phyloP scores from a whole-genome alignment of 2,888 invertebrate genomes.

The Pyrrhosoma nymphula region DNA sequence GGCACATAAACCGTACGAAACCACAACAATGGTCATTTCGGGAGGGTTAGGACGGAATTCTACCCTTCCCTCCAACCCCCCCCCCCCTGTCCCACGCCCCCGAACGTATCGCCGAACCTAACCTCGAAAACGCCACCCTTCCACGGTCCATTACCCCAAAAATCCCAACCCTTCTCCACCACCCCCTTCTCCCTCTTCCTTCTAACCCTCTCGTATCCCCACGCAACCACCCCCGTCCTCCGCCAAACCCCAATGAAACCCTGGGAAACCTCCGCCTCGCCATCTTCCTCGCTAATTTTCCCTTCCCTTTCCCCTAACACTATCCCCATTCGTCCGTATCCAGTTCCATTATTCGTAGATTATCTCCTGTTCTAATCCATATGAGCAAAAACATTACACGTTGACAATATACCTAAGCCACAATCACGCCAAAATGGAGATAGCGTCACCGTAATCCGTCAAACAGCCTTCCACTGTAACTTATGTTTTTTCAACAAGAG shows the following conservation, averaged over 20 bases:
- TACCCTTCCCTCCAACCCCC: neutral
- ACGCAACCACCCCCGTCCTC: neutral
- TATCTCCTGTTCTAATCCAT: neutral
- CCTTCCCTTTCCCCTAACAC: neutral
- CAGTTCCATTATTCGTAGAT: neutral
- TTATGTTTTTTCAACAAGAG: too few relatives aligned
- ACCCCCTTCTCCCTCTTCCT: neutral
- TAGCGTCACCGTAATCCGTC: neutral
- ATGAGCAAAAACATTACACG: neutral
- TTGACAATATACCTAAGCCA: too few relatives aligned
- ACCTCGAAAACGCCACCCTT: neutral
- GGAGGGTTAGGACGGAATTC: constrained; percentile 25
- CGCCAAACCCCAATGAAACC: constrained; percentile 1
- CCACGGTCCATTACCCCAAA: constrained; percentile 6
- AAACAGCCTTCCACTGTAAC: neutral
- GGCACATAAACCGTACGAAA: constrained; percentile 37
- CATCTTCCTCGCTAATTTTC: neutral
- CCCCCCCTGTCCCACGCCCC: neutral
- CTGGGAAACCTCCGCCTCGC: neutral
- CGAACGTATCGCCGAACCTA: constrained; percentile 11
- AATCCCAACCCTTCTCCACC: neutral
- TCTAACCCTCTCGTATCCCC: neutral
- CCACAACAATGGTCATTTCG: constrained; percentile 47
- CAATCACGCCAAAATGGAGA: too few relatives aligned
- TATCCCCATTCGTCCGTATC: neutral